phyloP scores from a whole-genome alignment of 35 echinoderm and acorn worm species.

The Antedon bifida region DNA sequence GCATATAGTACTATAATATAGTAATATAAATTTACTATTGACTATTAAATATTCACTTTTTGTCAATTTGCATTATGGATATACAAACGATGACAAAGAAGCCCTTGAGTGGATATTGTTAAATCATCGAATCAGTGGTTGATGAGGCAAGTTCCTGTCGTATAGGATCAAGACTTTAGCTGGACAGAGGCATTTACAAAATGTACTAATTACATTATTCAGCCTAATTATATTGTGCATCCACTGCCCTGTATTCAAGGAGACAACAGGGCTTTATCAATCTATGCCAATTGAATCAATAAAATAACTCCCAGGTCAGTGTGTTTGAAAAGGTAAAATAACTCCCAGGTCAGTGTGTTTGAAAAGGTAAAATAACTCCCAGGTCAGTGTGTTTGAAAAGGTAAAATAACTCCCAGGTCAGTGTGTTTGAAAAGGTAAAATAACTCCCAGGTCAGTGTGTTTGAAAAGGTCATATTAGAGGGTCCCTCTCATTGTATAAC shows the following conservation, averaged over 20 bases:
- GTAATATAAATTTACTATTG: too few relatives aligned
- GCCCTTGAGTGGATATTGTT: background rate
- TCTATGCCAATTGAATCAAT: background rate
- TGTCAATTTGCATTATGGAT: too few relatives aligned
- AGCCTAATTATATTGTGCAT: background rate
- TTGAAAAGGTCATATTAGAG: too few relatives aligned
- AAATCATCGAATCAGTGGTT: background rate
- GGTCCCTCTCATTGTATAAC: background rate
- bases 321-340: too few relatives aligned
- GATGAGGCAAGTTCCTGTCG: background rate
- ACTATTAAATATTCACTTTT: too few relatives aligned
- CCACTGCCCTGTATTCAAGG: background rate
- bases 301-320: background rate
- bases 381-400: background rate
- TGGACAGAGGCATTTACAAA: background rate
- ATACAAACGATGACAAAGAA: background rate
- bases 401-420: background rate
- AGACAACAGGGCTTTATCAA: background rate
- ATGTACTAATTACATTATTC: background rate
- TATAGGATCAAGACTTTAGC: background rate
- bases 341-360: too few relatives aligned
- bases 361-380: background rate
- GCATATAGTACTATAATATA: too few relatives aligned
- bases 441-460: too few relatives aligned
- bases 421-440: too few relatives aligned